These are phyloP conservation scores for Tiliqua scincoides DNA, from an alignment of 2,113 vertebrate genomes.

Conservation along the genomic window DNA sequence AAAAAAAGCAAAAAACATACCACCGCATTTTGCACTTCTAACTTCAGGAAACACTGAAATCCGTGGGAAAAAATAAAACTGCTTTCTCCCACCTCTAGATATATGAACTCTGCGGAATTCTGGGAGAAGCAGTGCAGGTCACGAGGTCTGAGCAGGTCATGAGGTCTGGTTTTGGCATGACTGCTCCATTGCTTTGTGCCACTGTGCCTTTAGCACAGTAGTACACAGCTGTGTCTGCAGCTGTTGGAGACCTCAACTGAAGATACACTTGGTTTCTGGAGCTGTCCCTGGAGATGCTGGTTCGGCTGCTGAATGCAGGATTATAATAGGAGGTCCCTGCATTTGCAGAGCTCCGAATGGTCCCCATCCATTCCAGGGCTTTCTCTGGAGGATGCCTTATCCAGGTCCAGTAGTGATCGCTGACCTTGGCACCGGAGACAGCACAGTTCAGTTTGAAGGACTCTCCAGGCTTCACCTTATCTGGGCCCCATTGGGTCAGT, in stretches of 20 bases:
- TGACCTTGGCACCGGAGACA: not conserved
- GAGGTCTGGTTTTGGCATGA: not conserved
- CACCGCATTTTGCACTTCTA: too few species aligned
- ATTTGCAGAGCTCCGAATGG: not conserved
- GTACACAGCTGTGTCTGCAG: not conserved
- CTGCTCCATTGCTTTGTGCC: not conserved
- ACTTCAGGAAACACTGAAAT: too few species aligned
- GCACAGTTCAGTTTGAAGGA: slow-evolving; percentile 17
- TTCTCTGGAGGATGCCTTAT: not conserved
- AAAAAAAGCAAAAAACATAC: too few species aligned
- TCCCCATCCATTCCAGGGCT: slow-evolving; percentile 7
- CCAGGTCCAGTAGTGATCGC: not conserved
- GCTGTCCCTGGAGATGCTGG: not conserved
- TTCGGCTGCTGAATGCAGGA: not conserved
- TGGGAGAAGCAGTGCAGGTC: too few species aligned
- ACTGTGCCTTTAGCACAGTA: not conserved
- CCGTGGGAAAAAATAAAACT: too few species aligned
- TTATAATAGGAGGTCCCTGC: not conserved
- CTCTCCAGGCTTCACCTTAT: not conserved
- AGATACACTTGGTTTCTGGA: not conserved
- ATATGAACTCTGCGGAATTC: too few species aligned
- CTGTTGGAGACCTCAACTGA: not conserved
- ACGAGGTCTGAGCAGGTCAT: too few species aligned
- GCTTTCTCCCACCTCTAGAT: too few species aligned
- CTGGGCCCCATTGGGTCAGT: slow-evolving; percentile 4